These are phyloP conservation scores for Sesia bembeciformis DNA, from an alignment of 2,888 invertebrate genomes.

Conservation along the genomic window DNA sequence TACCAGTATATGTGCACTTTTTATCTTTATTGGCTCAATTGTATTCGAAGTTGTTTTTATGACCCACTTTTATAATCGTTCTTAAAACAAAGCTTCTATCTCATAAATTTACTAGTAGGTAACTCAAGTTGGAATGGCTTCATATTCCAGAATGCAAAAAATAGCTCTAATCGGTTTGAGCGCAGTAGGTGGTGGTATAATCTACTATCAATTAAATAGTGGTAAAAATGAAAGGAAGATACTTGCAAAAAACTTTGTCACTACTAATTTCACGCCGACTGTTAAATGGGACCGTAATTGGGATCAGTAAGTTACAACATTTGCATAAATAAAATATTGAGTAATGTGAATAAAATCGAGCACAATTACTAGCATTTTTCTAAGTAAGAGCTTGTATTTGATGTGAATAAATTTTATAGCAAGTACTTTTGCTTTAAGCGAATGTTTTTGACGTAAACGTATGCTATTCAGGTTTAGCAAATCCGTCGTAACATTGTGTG, in stretches of 20 bases:
- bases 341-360: too few species aligned
- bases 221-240: slow-evolving; percentile 51
- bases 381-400: too few species aligned
- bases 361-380: background rate
- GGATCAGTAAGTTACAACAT: slow-evolving; percentile 81
- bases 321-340: background rate
- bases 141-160: slow-evolving; percentile 74
- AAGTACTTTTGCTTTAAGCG: too few species aligned
- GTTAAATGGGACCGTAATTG: slow-evolving; percentile 91
- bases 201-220: slow-evolving; percentile 73
- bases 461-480: too few species aligned
- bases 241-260: slow-evolving; percentile 79
- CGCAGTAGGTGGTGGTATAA: slow-evolving; percentile 77
- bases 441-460: too few species aligned
- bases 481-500: too few species aligned
- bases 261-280: slow-evolving; percentile 77
- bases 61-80: too few species aligned
- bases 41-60: too few species aligned
- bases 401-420: too few species aligned
- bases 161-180: slow-evolving; percentile 75
- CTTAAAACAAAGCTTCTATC: background rate
- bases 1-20: too few species aligned
- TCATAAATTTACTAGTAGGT: background rate
- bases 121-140: background rate
- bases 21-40: too few species aligned